Percentiles rank a stretch among this genome's conserved stretches.
Evolutionary conservation across 2,797 vertebrate genomes (phyloP).

Genomic region (Glyptemys insculpta): DNA sequence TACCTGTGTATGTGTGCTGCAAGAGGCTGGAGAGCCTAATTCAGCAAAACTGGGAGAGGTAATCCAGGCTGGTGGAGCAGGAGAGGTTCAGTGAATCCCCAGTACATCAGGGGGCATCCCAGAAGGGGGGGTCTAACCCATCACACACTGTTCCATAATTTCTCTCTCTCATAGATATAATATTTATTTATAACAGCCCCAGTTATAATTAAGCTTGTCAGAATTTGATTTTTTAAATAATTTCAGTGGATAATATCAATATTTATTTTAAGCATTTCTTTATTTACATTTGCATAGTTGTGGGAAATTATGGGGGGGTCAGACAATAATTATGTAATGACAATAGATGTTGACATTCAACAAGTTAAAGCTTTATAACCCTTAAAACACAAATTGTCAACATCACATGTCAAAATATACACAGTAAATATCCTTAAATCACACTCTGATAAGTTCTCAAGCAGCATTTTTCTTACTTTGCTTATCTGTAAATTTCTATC

Average conservation of each 20-base stretch:
- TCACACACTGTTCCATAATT: background rate
- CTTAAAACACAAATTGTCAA: background rate
- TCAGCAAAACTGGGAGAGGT: no score
- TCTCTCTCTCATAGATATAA: conserved; percentile 31
- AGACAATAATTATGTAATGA: background rate
- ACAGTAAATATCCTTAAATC: background rate
- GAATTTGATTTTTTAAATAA: background rate
- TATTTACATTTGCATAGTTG: background rate
- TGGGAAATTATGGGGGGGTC: background rate
- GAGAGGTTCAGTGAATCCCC: no score
- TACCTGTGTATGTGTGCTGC: no score
- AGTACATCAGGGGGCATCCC: no score
- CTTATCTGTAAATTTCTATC: background rate
- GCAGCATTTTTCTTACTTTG: background rate
- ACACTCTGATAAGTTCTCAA: background rate
- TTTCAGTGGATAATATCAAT: background rate
- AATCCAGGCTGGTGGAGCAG: no score
- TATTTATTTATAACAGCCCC: conserved; percentile 42
- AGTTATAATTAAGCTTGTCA: conserved; percentile 38
- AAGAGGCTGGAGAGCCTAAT: no score
- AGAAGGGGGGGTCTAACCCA: no score
- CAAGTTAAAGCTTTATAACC: background rate
- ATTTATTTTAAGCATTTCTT: background rate
- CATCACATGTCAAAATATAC: background rate
- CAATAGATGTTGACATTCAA: background rate